phyloP scores from a whole-genome alignment of 2,888 invertebrate species.

The Ophioninae sp. region DNA sequence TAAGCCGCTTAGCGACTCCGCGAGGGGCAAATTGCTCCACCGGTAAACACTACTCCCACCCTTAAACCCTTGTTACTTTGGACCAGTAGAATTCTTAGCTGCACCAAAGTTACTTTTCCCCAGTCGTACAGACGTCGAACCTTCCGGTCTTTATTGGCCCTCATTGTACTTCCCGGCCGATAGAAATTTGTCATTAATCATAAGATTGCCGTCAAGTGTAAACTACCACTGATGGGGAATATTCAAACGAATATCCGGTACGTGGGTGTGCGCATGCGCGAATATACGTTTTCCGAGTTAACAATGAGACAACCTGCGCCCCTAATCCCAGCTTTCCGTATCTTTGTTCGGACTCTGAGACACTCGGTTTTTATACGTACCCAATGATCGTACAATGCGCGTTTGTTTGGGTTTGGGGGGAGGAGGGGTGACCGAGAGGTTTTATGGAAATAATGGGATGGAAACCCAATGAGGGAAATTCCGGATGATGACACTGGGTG shows the following conservation, averaged over 20 bases:
- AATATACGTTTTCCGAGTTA: background rate
- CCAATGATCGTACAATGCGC: background rate
- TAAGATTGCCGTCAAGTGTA: slow-evolving; percentile 42
- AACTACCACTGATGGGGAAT: background rate
- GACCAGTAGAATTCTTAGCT: slow-evolving; percentile 36
- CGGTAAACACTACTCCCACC: slow-evolving; percentile 77
- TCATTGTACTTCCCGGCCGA: slow-evolving; percentile 32
- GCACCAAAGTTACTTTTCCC: background rate
- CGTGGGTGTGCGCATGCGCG: background rate
- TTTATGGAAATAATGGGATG: background rate
- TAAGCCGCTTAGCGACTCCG: slow-evolving; percentile 77
- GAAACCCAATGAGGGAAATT: background rate
- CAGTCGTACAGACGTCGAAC: background rate
- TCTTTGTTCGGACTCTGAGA: slow-evolving; percentile 18
- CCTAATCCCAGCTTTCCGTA: slow-evolving; percentile 30
- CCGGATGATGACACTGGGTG: no score
- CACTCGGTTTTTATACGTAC: slow-evolving; percentile 6
- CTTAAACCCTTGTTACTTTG: slow-evolving; percentile 50
- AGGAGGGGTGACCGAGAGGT: background rate
- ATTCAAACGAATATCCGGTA: background rate
- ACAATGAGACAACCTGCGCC: background rate
- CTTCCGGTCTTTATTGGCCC: background rate
- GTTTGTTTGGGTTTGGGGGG: no score
- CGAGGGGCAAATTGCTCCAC: slow-evolving; percentile 74
- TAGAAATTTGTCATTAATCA: slow-evolving; percentile 63